phyloP scores from a whole-genome alignment of 2,797 vertebrate species.

The Sarcophilus harrisii region DNA sequence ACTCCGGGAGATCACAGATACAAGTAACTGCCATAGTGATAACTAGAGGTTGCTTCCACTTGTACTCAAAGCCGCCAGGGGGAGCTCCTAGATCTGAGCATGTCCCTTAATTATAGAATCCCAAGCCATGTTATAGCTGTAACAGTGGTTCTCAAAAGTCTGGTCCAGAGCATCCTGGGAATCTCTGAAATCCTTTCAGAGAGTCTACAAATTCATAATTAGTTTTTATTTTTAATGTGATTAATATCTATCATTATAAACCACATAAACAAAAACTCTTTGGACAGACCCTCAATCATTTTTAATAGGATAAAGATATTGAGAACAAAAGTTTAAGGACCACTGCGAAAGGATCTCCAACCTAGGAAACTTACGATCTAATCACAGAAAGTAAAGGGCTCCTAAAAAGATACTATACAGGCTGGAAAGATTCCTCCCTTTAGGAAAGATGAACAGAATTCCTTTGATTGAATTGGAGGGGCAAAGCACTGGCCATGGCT shows the following conservation, averaged over 20 bases:
- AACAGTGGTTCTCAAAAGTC: too few species aligned
- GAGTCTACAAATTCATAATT: too few species aligned
- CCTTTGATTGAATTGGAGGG: background rate
- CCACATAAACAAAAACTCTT: too few species aligned
- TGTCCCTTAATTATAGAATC: background rate
- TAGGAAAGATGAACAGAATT: background rate
- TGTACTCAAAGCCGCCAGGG: background rate
- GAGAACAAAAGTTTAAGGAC: too few species aligned
- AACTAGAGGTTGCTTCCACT: background rate
- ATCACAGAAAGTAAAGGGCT: background rate
- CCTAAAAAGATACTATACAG: background rate
- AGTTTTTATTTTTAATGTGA: too few species aligned
- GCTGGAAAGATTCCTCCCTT: background rate
- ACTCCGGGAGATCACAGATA: background rate
- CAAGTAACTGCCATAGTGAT: background rate
- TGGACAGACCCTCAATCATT: too few species aligned
- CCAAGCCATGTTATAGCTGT: background rate
- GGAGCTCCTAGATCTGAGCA: background rate
- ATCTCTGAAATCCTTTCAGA: too few species aligned
- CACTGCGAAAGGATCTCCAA: background rate
- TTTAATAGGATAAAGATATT: too few species aligned
- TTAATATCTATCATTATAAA: too few species aligned
- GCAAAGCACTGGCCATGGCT: background rate
- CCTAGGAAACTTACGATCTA: background rate
- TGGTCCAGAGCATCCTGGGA: too few species aligned